Evolutionary conservation across 2,113 vertebrate species (phyloP), one percentile per base, ranked within the genome.

Genomic region (Ancistrus triradiatus): DNA sequence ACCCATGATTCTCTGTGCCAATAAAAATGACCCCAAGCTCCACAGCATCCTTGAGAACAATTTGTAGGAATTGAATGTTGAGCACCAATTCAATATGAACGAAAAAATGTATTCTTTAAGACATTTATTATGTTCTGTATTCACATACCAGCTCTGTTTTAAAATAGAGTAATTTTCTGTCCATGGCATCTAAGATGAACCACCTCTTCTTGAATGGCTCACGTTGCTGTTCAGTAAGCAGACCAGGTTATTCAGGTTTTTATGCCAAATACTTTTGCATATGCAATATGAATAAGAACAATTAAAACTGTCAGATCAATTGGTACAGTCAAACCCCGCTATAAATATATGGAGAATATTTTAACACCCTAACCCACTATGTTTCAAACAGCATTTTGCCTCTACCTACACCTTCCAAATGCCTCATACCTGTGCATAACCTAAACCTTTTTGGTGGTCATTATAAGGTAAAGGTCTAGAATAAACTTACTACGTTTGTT

Each of bases 141-240:
- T 19, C 1, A 21, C 90, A 88, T 84, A 98, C 95, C 93, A 98
- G 76, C 0, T 83, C 81, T 18, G 86, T 85, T 87, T 93, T 97
- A 55, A 92, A 95, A 79, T 98, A 98, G 1, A 93, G 74, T 62
- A 97, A 80, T 51, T 85, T 94, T 70, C 93, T 90, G 53, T 91
- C 90, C 66, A 91, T 82, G 15, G 87, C 80, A 72, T 98, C 95
- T 82, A 98, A 79, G 73, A 87, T 81, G 38, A 96, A 98, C 95
- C 95, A 98, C 53, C 95, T 87, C 74, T 85, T 85, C 79, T 88
- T 95, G 79, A 97, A 98, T 43, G 84, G 58, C 72, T 97, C 95
- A 42, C 76, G 91, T 64, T 93, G 90, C 95, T 98, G 81, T 66
- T 43, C 9, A 75, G 51, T 33, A 69, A 19, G 62, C 17, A 49